phyloP scores from a whole-genome alignment of 2,113 vertebrate genomes.

The Paramisgurnus dabryanus region DNA sequence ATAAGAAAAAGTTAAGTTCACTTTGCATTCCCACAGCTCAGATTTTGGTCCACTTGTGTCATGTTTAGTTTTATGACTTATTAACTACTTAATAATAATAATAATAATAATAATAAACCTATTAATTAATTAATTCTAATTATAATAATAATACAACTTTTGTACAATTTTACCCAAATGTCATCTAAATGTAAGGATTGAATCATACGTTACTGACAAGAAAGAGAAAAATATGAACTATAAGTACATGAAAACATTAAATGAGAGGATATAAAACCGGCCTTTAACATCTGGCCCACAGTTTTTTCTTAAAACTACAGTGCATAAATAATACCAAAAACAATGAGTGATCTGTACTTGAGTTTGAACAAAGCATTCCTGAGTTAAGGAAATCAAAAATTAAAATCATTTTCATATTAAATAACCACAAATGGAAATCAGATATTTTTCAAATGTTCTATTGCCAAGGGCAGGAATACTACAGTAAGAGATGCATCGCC shows the following conservation, averaged over 20 bases:
- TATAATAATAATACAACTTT: no score
- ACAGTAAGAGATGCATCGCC: conserved; percentile 9
- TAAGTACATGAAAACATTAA: neutral
- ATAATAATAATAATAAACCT: no score
- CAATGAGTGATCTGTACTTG: neutral
- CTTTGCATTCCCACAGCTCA: no score
- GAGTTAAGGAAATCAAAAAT: conserved; percentile 12
- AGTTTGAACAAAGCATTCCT: conserved; percentile 29
- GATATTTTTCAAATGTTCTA: neutral
- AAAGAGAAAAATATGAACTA: neutral
- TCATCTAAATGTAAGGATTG: no score
- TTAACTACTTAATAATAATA: no score
- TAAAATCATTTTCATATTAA: conserved; percentile 36
- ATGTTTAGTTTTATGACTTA: no score
- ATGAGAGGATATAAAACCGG: conserved; percentile 3
- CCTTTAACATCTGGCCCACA: conserved; percentile 48
- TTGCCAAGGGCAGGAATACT: neutral
- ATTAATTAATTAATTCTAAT: no score
- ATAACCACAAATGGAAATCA: neutral
- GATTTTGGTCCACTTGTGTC: no score
- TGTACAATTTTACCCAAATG: no score
- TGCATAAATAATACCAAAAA: neutral
- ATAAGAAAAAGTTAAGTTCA: no score
- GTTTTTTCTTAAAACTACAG: conserved; percentile 5
- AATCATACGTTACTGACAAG: neutral